A percentile compares a stretch with the other conserved stretches of the same genome.
phyloP scores from a whole-genome alignment of 2,113 vertebrate genomes.

The Tenebrosternarchus preto region DNA sequence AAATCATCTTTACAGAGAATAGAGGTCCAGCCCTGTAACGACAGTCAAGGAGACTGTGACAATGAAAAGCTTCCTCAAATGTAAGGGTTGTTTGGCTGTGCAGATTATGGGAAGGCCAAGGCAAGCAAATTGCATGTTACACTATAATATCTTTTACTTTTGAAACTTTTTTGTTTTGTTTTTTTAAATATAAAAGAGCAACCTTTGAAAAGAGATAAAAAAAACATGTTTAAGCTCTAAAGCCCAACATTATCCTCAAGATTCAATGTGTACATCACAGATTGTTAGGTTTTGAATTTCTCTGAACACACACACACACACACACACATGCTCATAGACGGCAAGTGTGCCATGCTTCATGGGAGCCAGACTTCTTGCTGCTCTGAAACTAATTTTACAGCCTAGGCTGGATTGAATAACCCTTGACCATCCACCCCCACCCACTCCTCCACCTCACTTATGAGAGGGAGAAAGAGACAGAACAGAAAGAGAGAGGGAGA shows the following conservation, averaged over 20 bases:
- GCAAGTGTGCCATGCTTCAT: constrained; percentile 64
- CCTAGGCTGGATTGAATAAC: constrained; percentile 80
- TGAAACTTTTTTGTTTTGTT: too few species aligned
- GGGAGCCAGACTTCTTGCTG: constrained; percentile 78
- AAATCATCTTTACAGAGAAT: too few species aligned
- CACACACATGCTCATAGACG: constrained; percentile 1
- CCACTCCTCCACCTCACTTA: constrained; percentile 32
- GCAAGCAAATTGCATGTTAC: too few species aligned
- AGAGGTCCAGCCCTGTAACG: too few species aligned
- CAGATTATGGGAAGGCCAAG: too few species aligned
- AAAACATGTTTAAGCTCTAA: neutral
- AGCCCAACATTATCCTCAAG: neutral
- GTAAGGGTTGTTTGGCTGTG: too few species aligned
- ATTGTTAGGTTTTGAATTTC: neutral
- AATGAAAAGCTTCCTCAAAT: too few species aligned
- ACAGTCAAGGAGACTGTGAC: too few species aligned
- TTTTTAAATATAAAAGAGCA: too few species aligned
- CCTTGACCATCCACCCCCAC: constrained; percentile 59
- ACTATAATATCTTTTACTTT: too few species aligned
- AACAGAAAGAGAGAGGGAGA: constrained; percentile 34
- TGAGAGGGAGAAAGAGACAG: constrained; percentile 48
- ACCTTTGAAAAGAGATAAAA: neutral
- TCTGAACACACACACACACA: neutral
- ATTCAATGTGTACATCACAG: neutral
- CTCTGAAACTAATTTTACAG: constrained; percentile 85